phyloP scores from a whole-genome alignment of 2,113 vertebrate species.

The Megaceryle maxima region DNA sequence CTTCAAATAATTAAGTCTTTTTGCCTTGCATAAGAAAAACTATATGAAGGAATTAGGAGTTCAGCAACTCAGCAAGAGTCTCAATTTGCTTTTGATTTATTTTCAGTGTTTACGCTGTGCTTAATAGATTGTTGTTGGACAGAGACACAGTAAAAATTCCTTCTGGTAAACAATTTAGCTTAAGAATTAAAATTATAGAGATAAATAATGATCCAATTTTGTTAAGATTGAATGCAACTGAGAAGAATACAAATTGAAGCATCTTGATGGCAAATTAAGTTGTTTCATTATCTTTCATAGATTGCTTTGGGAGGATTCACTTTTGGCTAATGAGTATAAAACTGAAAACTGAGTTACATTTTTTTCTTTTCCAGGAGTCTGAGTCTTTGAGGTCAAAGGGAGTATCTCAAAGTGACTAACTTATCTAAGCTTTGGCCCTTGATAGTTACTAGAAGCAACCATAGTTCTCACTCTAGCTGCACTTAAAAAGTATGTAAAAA shows the following conservation, averaged over 20 bases:
- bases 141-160: constrained; percentile 36
- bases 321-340: constrained; percentile 38
- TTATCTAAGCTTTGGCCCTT: neutral
- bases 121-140: constrained; percentile 63
- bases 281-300: constrained; percentile 62
- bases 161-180: constrained; percentile 61
- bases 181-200: constrained; percentile 64
- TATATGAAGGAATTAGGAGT: constrained; percentile 16
- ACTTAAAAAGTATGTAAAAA: neutral
- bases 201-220: constrained; percentile 63
- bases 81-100: constrained; percentile 67
- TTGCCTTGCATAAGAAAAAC: neutral
- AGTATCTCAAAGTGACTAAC: neutral
- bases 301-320: constrained; percentile 51
- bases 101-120: constrained; percentile 33
- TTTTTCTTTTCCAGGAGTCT: neutral
- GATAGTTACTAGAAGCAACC: neutral
- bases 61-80: constrained; percentile 46
- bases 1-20: constrained; percentile 23
- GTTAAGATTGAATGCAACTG: neutral
- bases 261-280: constrained; percentile 56
- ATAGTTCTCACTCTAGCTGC: neutral
- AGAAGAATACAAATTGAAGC: constrained; percentile 47
- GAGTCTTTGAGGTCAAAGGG: neutral
- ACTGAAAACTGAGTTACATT: neutral